Base-by-base conservation (phyloP, 2,797 vertebrate genomes). In the Tenualosa thibaudeaui region DNA sequence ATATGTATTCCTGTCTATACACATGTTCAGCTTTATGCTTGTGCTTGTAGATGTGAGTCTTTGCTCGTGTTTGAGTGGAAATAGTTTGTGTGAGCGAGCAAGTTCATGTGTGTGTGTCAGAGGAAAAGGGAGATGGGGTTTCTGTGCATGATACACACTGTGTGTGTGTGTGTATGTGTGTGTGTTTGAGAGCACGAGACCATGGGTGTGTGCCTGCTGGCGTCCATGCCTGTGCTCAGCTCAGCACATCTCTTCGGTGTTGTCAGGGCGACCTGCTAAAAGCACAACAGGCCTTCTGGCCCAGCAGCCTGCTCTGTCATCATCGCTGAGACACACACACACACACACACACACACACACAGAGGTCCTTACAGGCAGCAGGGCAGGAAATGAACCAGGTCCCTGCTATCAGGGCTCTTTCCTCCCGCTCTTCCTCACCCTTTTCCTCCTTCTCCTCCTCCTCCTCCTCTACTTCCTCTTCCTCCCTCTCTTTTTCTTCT, bases 111-210 rank as follows among this genome's bases (percentile, higher is more conserved):
- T 81, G 83, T 82, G 8, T 82, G 8, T 87, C 9, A 93, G 98
- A 98, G 99, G 95, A 85, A 89, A 46, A 19, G 51, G 81, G 50
- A 43, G 8, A 75, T 15, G 68, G 17, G 3, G 46, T 49, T 8
- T 49, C 31, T 31, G 31, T 31, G 31, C 31, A 31, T 51, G 50
- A 51, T 9, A 51, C 50, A 51, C 8, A 9, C 2, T 51, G 7
- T 68, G 62, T 17, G 5, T 37, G 15, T 86, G 53, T 82, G 65
- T 43, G 40, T 78, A 83, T 86, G 62, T 68, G 24, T 68, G 62
- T 68, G 24, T 68, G 62, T 3, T 10, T 26, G 62, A 68, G 62
- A 37, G 26, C 62, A 37, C 26, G n/a, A 31, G 62, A 26, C 24
- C 62, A 31, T 68, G 62, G 26, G 62, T 68, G 62, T 40, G 15